Evolutionary conservation across 1,140 invertebrate genomes (phyloP), one percentile per base, ranked within the genome.

Genomic region (Mizuhopecten yessoensis): DNA sequence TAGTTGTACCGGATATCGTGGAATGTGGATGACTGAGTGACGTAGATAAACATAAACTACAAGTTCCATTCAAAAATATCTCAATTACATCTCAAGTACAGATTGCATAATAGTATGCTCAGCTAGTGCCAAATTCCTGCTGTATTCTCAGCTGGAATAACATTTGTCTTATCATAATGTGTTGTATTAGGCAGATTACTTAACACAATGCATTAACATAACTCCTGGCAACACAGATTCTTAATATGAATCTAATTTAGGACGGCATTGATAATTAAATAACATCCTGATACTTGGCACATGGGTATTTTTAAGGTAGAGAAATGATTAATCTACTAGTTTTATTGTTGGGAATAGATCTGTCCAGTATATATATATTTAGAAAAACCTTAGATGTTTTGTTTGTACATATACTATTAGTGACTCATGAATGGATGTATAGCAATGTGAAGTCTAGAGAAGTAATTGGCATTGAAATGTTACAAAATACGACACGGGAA

Each of bases 91-190:
- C n/a, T 29, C 1, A 75, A 29, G 57, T 11, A 75, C 57, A 75
- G 57, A 75, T 75, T 75, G n/a, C n/a, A 75, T 75, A 75, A 75
- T 75, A 75, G 29, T 75, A 29, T 75, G 57, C 29, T 75, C 57
- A n/a, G n/a, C 57, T 29, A 0, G 23, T 75, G 57, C 57, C 57
- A 75, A 75, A 75, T 75, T 75, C 57, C 57, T 75, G 57, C n/a
- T 75, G 11, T 75, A 29, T 75, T 75, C 57, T 29, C 57, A 75
- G 57, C 57, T 75, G 57, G 17, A 75, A n/a, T 75, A 75, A 75
- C 57, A 75, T 9, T 75, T 75, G 57, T n/a, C 57, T 75, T 75
- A 75, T 75, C 57, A 5, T 5, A 29, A 29, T 29, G 57, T 49
- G 57, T 75, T 75, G 57, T 75, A 29, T 75, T n/a, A n/a, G 11